A percentile compares a stretch with the other conserved stretches of the same genome.
These are phyloP conservation scores for Corythaixoides concolor DNA, from an alignment of 2,113 vertebrate genomes.

Conservation along the genomic window DNA sequence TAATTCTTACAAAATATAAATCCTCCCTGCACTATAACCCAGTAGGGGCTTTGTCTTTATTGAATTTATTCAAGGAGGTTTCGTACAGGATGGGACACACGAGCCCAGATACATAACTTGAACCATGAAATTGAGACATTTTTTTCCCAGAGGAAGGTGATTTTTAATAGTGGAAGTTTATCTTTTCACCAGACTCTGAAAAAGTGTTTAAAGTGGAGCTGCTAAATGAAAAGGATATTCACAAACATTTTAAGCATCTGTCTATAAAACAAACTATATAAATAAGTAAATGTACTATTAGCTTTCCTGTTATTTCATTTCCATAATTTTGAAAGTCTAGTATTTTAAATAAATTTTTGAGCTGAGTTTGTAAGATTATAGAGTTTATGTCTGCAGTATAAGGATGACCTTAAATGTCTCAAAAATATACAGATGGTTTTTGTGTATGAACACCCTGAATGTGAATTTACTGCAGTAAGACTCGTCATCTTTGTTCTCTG, in stretches of 20 bases:
- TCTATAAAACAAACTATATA: neutral
- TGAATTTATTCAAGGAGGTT: neutral
- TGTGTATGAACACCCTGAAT: neutral
- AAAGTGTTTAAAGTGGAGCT: neutral
- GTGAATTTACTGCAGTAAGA: neutral
- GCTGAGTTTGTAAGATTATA: neutral
- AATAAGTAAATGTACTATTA: neutral
- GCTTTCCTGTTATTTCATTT: neutral
- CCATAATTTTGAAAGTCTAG: neutral
- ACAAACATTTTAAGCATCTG: neutral
- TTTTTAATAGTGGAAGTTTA: neutral
- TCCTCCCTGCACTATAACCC: neutral
- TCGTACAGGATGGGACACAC: neutral
- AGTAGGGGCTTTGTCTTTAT: neutral
- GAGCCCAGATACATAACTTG: neutral
- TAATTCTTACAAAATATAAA: neutral
- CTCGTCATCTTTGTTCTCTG: neutral
- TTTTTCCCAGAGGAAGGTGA: neutral
- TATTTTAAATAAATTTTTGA: neutral
- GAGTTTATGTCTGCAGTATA: neutral
- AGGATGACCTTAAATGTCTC: neutral
- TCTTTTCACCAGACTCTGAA: neutral
- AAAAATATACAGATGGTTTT: neutral
- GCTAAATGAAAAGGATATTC: neutral
- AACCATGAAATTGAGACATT: neutral